Percentiles rank a stretch among this genome's conserved stretches.
Conservation (phyloP, 2,888 invertebrate genomes). For the Troglohyphantes excavatus region DNA sequence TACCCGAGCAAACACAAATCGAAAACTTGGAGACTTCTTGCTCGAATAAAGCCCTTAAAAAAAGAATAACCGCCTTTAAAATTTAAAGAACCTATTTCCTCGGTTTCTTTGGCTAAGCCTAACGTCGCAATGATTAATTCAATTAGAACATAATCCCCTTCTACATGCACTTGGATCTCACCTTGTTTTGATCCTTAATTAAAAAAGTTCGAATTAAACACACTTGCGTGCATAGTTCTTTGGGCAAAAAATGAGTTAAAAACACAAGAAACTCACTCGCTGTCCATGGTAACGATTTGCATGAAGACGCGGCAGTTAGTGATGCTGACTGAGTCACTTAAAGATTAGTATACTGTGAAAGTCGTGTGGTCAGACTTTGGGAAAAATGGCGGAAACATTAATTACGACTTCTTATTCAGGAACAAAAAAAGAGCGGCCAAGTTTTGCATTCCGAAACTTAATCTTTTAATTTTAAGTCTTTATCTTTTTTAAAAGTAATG, state of each 20-base stretch:
- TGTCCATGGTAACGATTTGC: neutral
- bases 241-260: neutral
- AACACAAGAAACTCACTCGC: neutral
- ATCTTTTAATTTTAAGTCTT: neutral
- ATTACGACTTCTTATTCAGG: neutral
- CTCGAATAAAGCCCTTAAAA: neutral
- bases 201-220: neutral
- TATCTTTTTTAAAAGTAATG: neutral
- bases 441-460: neutral
- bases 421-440: neutral
- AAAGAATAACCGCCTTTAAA: neutral
- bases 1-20: neutral
- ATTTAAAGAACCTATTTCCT: neutral
- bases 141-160: conserved; percentile 36
- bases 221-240: neutral
- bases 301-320: neutral
- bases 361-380: neutral
- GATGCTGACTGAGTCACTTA: neutral
- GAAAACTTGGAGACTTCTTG: neutral
- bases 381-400: neutral
- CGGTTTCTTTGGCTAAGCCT: neutral
- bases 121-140: conserved; percentile 39
- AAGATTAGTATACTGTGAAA: neutral
- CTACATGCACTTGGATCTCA: neutral
- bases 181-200: neutral